phyloP scores from a whole-genome alignment of 2,113 vertebrate species.

The Morone chrysops region DNA sequence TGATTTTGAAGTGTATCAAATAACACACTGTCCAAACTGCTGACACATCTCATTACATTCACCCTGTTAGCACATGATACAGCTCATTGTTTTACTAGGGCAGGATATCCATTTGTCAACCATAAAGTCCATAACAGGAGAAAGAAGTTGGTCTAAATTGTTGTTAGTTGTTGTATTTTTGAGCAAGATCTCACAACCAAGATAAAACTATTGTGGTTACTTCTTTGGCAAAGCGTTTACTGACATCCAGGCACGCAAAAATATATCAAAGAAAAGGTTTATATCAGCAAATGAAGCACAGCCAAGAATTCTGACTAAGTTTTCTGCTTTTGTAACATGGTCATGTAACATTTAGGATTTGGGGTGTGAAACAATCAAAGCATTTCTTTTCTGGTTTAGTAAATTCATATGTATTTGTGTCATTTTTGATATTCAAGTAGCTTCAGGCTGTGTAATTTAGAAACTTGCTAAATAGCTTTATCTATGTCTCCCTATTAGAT shows the following conservation, averaged over 20 bases:
- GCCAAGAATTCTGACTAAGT: constrained; percentile 61
- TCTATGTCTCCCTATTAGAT: too few relatives aligned
- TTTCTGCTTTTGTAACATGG: constrained; percentile 58
- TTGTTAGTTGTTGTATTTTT: background rate
- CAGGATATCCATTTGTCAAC: background rate
- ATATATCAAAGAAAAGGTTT: constrained; percentile 50
- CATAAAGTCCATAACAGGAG: background rate
- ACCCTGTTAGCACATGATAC: background rate
- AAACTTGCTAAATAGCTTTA: too few relatives aligned
- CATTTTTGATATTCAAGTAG: background rate
- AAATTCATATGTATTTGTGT: constrained; percentile 18
- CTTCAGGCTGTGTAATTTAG: background rate
- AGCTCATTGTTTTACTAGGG: background rate
- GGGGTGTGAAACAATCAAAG: constrained; percentile 12
- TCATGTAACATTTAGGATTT: constrained; percentile 50
- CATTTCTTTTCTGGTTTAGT: background rate
- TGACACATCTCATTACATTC: background rate
- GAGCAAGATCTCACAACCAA: background rate
- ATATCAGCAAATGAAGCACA: constrained; percentile 31
- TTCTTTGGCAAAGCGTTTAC: constrained; percentile 1
- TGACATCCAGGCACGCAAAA: constrained; percentile 31
- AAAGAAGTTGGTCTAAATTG: background rate
- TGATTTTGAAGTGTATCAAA: background rate
- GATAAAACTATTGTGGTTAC: constrained; percentile 3
- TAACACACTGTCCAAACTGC: background rate